Base-by-base conservation (phyloP, 2,797 vertebrate genomes). In the Coccyzus lansbergi region DNA sequence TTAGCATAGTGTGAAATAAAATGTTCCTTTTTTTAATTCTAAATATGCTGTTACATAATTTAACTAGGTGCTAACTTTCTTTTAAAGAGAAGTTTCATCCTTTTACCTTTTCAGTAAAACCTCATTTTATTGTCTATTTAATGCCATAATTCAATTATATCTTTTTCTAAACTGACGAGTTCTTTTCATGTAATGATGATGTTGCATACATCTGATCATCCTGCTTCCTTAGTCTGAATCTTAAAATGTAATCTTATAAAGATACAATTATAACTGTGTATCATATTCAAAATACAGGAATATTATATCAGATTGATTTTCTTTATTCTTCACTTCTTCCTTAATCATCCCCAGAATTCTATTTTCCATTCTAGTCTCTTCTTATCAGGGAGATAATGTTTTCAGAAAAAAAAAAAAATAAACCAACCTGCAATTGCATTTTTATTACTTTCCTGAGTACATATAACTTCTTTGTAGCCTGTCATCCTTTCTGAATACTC, bases 361-460 rank as follows among this genome's bases (percentile, higher is more conserved):
- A 4, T 65, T 69, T 75, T 52, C 20, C 26, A n/a, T 71, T 88
- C 91, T n/a, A 8, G 7, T 63, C 7, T 88, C 25, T 88, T 26
- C n/a, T 81, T 81, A 88, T 74, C 14, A 65, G 2, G 8, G 10
- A 78, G 10, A 36, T 18, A 5, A 55, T 31, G 3, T 49, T 81
- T 81, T 59, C 40, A 71, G 36, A 42, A 93, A 68, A 44, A 93
- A 63, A 71, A 38, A 70, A 44, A n/a, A n/a, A n/a, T n/a, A n/a
- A n/a, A n/a, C n/a, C n/a, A n/a, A 51, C 8, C 12, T 40, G 16
- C 9, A 64, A 49, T 24, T 90, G 9, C 7, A 34, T 81, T 63
- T 79, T 92, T 71, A 48, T 53, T 18, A 28, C 28, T 75, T 81
- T 86, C 8, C 9, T 22, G 48, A 64, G 10, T 58, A 74, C 40